Evolutionary conservation across 2,888 invertebrate species (phyloP).

Genomic region (Choreutis nemorana): DNA sequence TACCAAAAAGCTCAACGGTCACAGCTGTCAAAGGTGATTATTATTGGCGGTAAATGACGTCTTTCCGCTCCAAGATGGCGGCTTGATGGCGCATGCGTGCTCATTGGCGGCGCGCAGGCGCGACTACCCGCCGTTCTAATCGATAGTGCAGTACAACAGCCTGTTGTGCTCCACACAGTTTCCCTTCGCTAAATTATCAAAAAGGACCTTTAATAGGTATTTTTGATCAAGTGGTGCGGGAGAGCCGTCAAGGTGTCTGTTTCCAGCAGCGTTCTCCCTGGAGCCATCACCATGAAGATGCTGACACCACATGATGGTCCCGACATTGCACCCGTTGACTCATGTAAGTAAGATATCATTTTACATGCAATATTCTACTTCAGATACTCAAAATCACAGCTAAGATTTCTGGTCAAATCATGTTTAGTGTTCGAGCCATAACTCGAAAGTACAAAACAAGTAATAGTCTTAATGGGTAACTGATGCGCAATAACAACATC

Average conservation of each 20-base stretch:
- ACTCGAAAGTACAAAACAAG: not conserved
- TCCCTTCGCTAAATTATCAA: constrained; percentile 25
- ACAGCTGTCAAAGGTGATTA: too few species aligned
- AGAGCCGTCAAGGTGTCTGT: constrained; percentile 52
- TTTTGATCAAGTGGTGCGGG: constrained; percentile 24
- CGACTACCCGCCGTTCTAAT: constrained; percentile 29
- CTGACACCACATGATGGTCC: constrained; percentile 63
- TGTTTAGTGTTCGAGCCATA: too few species aligned
- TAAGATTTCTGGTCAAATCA: too few species aligned
- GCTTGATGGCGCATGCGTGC: constrained; percentile 16
- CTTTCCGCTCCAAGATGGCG: constrained; percentile 32
- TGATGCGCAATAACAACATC: constrained; percentile 9
- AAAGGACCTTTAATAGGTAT: constrained; percentile 19
- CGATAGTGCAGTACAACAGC: constrained; percentile 59
- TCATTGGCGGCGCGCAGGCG: constrained; percentile 29
- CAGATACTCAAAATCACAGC: constrained; percentile 4
- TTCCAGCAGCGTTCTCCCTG: constrained; percentile 48
- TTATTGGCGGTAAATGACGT: constrained; percentile 32
- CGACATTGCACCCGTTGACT: constrained; percentile 64
- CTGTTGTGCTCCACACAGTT: constrained; percentile 45
- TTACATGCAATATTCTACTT: constrained; percentile 9
- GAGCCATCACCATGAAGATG: constrained; percentile 59
- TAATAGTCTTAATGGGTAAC: not conserved
- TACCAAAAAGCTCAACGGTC: too few species aligned
- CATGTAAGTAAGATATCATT: constrained; percentile 40